Percentiles rank a stretch among this genome's conserved stretches.
Evolutionary conservation across 2,797 vertebrate genomes (phyloP).

Genomic region (Lacerta bilineata): DNA sequence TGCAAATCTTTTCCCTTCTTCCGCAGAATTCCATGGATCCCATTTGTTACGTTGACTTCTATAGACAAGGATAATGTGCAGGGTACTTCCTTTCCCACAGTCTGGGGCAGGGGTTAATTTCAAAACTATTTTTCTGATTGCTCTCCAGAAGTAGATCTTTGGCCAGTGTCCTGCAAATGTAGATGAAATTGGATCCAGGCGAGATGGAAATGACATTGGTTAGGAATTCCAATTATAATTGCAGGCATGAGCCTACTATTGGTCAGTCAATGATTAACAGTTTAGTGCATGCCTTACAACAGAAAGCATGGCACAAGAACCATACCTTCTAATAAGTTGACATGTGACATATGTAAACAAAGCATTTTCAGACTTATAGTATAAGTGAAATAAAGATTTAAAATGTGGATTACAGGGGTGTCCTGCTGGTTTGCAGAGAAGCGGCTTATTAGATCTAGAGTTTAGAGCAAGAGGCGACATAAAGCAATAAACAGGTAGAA

Average conservation of each 20-base stretch:
- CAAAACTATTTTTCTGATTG: background rate
- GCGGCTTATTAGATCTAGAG: background rate
- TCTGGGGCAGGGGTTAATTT: background rate
- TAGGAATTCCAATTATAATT: conserved; percentile 1
- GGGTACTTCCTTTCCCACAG: background rate
- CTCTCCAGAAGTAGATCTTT: background rate
- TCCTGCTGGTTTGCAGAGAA: background rate
- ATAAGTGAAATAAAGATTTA: background rate
- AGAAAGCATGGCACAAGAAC: background rate
- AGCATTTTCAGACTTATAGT: background rate
- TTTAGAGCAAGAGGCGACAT: background rate
- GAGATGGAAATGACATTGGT: background rate
- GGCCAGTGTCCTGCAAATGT: background rate
- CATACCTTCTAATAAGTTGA: background rate
- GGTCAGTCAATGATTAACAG: background rate
- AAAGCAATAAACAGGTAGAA: background rate
- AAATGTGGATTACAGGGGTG: background rate
- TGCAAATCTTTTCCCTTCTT: background rate
- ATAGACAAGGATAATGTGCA: background rate
- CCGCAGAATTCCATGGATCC: background rate
- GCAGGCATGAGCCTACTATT: background rate
- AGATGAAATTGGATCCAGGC: background rate
- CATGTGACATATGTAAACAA: background rate
- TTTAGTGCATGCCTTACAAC: background rate
- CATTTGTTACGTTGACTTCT: background rate